Evolutionary conservation across 2,797 vertebrate species (phyloP).

Genomic region (Epinephelus coioides): DNA sequence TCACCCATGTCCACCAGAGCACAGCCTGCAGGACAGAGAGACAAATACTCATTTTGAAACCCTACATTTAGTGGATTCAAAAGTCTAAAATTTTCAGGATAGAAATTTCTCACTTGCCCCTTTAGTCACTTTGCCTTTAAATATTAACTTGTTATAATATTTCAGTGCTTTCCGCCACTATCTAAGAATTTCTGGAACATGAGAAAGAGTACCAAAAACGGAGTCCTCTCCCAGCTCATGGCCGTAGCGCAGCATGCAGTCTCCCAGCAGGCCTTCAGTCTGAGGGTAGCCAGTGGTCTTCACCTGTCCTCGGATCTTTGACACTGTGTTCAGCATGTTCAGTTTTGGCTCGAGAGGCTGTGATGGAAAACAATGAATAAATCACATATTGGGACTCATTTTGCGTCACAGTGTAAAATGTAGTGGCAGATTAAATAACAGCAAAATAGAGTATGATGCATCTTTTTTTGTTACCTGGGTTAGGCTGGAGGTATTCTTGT

Average conservation of each 20-base stretch:
- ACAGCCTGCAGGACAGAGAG: constrained; percentile 76
- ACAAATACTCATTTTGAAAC: neutral
- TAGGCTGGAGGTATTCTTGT: constrained; percentile 96
- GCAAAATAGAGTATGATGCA: rapidly evolving
- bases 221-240: constrained; percentile 93
- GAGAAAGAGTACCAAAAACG: constrained; percentile 87
- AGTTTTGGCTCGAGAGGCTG: constrained; percentile 94
- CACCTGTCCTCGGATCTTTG: constrained; percentile 94
- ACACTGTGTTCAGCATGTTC: constrained; percentile 95
- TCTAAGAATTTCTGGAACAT: too few relatives aligned
- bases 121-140: neutral
- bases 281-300: constrained; percentile 94
- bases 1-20: constrained; percentile 92
- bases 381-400: neutral
- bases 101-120: neutral
- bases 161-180: neutral
- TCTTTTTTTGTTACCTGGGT: constrained; percentile 89
- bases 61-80: neutral
- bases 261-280: constrained; percentile 93
- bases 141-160: neutral
- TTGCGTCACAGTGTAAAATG: neutral
- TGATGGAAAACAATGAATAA: neutral
- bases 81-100: neutral
- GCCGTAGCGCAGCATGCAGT: constrained; percentile 94
- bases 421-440: too few relatives aligned